These are phyloP conservation scores for Bubo blakistoni DNA, from an alignment of 2,113 vertebrate genomes.

Conservation along the genomic window DNA sequence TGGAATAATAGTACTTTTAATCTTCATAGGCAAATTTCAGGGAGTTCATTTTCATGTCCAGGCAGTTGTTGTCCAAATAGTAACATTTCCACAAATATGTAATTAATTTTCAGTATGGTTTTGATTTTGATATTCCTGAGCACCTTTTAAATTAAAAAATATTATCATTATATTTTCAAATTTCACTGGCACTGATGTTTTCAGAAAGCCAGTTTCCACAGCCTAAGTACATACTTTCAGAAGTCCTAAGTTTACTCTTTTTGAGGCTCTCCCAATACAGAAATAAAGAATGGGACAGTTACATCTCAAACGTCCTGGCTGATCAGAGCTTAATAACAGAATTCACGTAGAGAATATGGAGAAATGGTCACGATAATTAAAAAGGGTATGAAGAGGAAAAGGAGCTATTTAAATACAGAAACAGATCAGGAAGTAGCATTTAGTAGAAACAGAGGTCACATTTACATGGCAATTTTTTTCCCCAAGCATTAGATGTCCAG, in stretches of 20 bases:
- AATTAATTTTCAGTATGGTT: background rate
- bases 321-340: background rate
- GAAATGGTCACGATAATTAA: background rate
- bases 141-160: background rate
- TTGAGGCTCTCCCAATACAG: background rate
- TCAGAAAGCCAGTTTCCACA: background rate
- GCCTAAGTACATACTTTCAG: background rate
- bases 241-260: background rate
- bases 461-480: background rate
- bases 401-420: background rate
- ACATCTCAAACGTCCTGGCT: background rate
- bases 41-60: background rate
- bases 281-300: background rate
- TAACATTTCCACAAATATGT: background rate
- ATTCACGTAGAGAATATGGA: background rate
- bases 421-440: background rate
- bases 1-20: background rate
- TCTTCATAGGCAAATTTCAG: background rate
- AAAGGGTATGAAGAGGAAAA: background rate
- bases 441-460: background rate
- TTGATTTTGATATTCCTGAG: background rate
- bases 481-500: background rate
- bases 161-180: background rate
- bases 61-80: background rate
- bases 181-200: background rate